Evolutionary conservation across 2,888 invertebrate species (phyloP).

Genomic region (Euspilapteryx auroguttella): DNA sequence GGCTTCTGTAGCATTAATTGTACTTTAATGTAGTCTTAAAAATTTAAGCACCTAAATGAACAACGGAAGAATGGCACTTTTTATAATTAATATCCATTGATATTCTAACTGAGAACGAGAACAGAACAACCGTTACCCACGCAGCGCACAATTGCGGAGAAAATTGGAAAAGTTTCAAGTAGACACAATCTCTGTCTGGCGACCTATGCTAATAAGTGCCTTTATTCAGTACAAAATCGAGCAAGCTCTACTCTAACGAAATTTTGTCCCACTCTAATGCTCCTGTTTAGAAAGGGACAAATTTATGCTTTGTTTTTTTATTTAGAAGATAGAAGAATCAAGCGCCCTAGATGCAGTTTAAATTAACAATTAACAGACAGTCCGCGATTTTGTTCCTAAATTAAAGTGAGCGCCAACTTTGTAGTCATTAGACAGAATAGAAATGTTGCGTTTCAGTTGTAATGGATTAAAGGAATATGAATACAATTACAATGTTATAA

Average conservation of each 20-base stretch:
- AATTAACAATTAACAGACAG: constrained; percentile 31
- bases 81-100: too few relatives aligned
- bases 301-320: too few relatives aligned
- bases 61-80: too few relatives aligned
- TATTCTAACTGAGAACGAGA: too few relatives aligned
- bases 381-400: constrained; percentile 29
- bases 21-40: too few relatives aligned
- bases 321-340: too few relatives aligned
- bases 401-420: constrained; percentile 33
- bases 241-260: neutral
- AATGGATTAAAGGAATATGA: too few relatives aligned
- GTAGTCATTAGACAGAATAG: constrained; percentile 7
- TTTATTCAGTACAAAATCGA: neutral
- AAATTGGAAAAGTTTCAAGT: constrained; percentile 48
- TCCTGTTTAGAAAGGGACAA: neutral
- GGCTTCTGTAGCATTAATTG: too few relatives aligned
- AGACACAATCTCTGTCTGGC: constrained; percentile 22
- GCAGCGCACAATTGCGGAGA: constrained; percentile 13
- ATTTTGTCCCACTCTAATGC: neutral
- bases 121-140: too few relatives aligned
- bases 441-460: neutral
- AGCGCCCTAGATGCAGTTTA: constrained; percentile 21
- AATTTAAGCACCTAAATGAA: too few relatives aligned
- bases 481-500: too few relatives aligned
- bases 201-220: constrained; percentile 7